Base-by-base conservation (phyloP, 2,888 invertebrate species). In the Monoplex corrugatus region DNA sequence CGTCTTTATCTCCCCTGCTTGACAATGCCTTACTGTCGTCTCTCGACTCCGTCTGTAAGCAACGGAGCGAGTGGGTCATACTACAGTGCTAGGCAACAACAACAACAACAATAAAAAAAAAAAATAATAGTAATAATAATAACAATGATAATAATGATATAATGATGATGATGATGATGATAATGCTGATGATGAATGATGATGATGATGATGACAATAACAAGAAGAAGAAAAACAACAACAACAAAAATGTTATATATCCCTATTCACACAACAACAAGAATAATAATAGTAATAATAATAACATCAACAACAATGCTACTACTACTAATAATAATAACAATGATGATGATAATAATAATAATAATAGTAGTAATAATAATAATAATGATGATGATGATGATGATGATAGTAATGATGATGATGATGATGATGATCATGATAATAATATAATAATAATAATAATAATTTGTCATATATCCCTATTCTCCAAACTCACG, bases 1-100 rank as follows among this genome's bases (percentile, higher is more conserved):
- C 40, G 40, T 40, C 78, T n/a, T 78, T 78, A 40, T 80, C 78
- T 80, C 78, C 43, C 78, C 23, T 80, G 16, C n/a, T n/a, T n/a
- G n/a, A n/a, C n/a, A 43, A 23, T 23, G 78, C 40, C 43, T 80
- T 80, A 23, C 40, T 80, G 8, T 80, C 78, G 2, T 43, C 78
- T 40, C 6, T 23, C 43, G 6, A 13, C 23, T 40, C 43, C 38
- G 35, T 13, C 75, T 10, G n/a, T n/a, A n/a, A n/a, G n/a, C n/a
- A n/a, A n/a, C n/a, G n/a, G n/a, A n/a, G n/a, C n/a, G n/a, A n/a
- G n/a, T n/a, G n/a, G n/a, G n/a, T n/a, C n/a, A n/a, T n/a, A n/a
- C n/a, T 38, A 35, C 57, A 57, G 10, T 28, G 28, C 28, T 50
- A 50, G 19, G 19, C 50, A 50, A 50, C 50, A 50, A 50, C 50